Evolutionary conservation across 2,888 invertebrate genomes (phyloP).

Genomic region (Rambutsinella grinnellia): DNA sequence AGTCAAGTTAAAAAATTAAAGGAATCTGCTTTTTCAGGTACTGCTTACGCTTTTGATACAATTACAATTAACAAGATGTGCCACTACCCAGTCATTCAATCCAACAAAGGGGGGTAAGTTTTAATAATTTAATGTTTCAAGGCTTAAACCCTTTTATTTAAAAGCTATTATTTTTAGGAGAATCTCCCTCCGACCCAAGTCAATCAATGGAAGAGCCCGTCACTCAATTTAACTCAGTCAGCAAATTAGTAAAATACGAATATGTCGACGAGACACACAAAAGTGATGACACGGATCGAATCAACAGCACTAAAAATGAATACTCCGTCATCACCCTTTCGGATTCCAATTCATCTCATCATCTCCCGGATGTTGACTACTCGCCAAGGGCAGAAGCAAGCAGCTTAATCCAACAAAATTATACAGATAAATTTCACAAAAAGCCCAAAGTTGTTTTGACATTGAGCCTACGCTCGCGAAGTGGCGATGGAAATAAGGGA

Average conservation of each 20-base stretch:
- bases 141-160: background rate
- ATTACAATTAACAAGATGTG: background rate
- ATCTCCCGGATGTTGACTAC: slow-evolving; percentile 6
- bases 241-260: background rate
- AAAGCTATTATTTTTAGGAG: background rate
- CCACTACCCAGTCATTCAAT: background rate
- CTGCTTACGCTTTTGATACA: slow-evolving; percentile 35
- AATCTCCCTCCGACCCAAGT: background rate
- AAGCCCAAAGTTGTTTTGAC: slow-evolving; percentile 53
- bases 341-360: background rate
- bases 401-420: slow-evolving; percentile 39
- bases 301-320: background rate
- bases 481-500: slow-evolving; percentile 6
- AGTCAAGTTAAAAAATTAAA: background rate
- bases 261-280: too few species aligned
- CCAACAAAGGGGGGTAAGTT: background rate
- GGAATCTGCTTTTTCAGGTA: slow-evolving; percentile 3
- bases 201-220: background rate
- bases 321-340: background rate
- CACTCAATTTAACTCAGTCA: background rate
- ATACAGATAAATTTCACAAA: slow-evolving; percentile 32
- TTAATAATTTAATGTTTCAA: background rate
- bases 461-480: slow-evolving; percentile 52
- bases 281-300: background rate
- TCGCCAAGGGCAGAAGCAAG: slow-evolving; percentile 19